Percentiles rank a stretch among this genome's conserved stretches.
Conservation (phyloP, 2,797 vertebrate genomes). For the Sitta carolinensis region DNA sequence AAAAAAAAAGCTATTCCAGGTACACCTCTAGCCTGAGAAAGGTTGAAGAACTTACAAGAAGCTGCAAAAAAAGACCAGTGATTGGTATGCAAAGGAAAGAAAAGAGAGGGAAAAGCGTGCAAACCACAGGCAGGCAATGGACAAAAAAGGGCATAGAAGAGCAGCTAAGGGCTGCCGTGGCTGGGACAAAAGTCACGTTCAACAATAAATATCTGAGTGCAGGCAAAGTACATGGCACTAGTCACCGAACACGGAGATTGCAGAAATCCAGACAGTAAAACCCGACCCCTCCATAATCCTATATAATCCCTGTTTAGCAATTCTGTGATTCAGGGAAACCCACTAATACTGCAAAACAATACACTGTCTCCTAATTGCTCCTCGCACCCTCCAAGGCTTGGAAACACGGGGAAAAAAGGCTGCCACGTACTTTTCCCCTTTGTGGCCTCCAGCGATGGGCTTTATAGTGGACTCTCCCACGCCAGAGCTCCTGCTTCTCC, state of each 20-base stretch:
- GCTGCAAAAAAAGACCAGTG: background rate
- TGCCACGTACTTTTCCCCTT: background rate
- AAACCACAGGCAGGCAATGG: background rate
- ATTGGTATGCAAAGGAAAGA: background rate
- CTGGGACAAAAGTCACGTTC: conserved; percentile 58
- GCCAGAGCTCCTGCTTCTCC: background rate
- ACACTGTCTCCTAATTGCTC: background rate
- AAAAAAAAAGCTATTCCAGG: background rate
- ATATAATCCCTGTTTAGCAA: background rate
- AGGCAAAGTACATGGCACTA: conserved; percentile 27
- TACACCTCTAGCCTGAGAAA: background rate
- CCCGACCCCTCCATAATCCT: background rate
- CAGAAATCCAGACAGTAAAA: background rate
- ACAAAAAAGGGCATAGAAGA: background rate
- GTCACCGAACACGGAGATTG: background rate
- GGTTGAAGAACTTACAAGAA: background rate
- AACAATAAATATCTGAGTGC: background rate
- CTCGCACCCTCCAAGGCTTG: background rate
- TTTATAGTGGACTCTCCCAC: background rate
- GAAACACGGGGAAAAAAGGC: background rate
- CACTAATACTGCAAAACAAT: background rate
- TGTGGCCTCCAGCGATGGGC: background rate
- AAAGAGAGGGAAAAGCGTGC: background rate
- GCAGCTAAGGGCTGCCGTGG: background rate
- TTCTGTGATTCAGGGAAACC: background rate